These are phyloP conservation scores for Stictocephala bisonia DNA, from an alignment of 2,888 invertebrate species.

Conservation along the genomic window DNA sequence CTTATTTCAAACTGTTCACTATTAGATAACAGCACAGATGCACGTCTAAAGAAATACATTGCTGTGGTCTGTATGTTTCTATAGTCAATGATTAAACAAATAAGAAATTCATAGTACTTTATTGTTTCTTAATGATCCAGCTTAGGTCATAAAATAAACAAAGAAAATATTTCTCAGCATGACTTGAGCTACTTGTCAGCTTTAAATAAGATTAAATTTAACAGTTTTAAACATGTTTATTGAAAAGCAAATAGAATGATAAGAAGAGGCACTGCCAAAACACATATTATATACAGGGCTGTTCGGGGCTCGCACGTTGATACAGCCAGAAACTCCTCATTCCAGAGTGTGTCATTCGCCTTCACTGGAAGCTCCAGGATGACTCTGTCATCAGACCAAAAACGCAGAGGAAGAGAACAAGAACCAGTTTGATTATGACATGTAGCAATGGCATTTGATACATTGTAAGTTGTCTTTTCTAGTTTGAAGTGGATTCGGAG, in stretches of 20 bases:
- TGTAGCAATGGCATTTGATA: slow-evolving; percentile 70
- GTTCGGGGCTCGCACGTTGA: slow-evolving; percentile 82
- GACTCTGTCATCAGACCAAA: slow-evolving; percentile 77
- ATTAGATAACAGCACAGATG: no score
- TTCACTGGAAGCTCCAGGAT: slow-evolving; percentile 76
- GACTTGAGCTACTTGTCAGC: no score
- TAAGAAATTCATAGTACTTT: no score
- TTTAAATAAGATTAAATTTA: no score
- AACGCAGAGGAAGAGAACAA: slow-evolving; percentile 74
- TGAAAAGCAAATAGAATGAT: slow-evolving; percentile 80
- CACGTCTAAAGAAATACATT: no score
- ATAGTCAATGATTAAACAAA: no score
- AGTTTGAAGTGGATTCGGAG: slow-evolving; percentile 76
- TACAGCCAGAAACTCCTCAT: slow-evolving; percentile 78
- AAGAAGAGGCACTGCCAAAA: slow-evolving; percentile 76
- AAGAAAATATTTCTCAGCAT: no score
- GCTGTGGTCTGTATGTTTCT: no score
- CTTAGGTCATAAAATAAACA: no score
- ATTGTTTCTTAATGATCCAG: no score
- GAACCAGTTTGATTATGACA: slow-evolving; percentile 73
- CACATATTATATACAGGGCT: slow-evolving; percentile 74
- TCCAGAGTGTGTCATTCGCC: slow-evolving; percentile 75
- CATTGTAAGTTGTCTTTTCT: slow-evolving; percentile 77
- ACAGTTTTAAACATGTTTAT: no score
- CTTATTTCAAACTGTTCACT: no score